Percentiles rank a stretch among this genome's conserved stretches.
Evolutionary conservation across 2,113 vertebrate genomes (phyloP).

Genomic region (Odocoileus hemionus): DNA sequence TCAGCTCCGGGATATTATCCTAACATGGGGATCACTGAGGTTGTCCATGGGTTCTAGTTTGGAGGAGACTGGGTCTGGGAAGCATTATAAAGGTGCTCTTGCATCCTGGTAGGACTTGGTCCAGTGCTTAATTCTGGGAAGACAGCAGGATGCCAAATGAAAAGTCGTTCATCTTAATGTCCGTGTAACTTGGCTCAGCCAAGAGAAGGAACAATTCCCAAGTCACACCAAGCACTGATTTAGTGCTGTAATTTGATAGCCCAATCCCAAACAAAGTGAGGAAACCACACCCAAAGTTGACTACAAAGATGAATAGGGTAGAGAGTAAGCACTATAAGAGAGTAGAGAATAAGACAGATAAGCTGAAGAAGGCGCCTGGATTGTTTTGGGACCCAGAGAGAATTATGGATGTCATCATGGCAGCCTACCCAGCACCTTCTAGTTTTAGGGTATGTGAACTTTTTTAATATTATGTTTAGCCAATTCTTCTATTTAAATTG

Average conservation of each 20-base stretch:
- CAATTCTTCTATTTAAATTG: not conserved
- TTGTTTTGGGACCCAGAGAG: not conserved
- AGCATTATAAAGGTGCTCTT: not conserved
- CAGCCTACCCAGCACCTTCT: not conserved
- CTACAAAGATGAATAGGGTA: not conserved
- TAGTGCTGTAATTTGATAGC: conserved; percentile 46
- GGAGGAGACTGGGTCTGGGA: not conserved
- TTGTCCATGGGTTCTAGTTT: not conserved
- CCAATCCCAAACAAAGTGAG: conserved; percentile 32
- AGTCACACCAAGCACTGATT: conserved; percentile 23
- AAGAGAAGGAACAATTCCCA: not conserved
- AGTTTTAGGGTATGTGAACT: conserved; percentile 46
- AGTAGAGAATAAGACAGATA: not conserved
- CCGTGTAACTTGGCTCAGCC: conserved; percentile 33
- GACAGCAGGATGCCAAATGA: not conserved
- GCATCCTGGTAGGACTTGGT: not conserved
- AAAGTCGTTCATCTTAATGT: conserved; percentile 46
- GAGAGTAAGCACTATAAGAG: not conserved
- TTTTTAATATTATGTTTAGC: conserved; percentile 3
- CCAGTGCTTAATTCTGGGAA: conserved; percentile 19
- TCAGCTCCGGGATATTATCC: not conserved
- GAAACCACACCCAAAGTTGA: conserved; percentile 63
- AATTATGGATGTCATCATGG: not conserved
- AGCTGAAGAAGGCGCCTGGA: not conserved
- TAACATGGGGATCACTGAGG: not conserved